Percentiles rank a stretch among this genome's conserved stretches.
Conservation (phyloP, 2,888 invertebrate genomes). For the Meghimatium bilineatum region DNA sequence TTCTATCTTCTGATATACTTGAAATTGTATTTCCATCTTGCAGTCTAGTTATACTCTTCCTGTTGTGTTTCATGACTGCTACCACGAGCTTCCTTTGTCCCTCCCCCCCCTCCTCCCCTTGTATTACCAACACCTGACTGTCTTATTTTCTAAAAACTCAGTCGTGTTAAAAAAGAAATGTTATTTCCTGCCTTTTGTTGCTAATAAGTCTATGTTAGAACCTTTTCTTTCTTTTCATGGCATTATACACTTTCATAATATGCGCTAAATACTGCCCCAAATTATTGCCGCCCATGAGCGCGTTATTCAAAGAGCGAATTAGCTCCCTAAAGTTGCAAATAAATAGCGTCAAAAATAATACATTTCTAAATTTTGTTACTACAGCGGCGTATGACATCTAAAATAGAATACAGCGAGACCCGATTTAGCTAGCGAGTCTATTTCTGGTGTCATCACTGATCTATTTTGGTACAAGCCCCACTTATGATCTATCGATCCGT, state of each 20-base stretch:
- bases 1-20: no score
- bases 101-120: no score
- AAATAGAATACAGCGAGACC: constrained; percentile 30
- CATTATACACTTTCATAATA: neutral
- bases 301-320: neutral
- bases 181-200: no score
- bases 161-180: no score
- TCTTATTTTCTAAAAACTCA: no score
- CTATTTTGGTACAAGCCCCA: constrained; percentile 16
- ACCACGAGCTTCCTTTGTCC: no score
- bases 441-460: constrained; percentile 26
- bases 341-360: constrained; percentile 18
- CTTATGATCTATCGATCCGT: constrained; percentile 28
- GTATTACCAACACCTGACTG: no score
- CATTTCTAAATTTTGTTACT: constrained; percentile 26
- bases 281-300: neutral
- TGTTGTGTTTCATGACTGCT: no score
- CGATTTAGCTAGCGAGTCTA: constrained; percentile 17
- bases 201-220: no score
- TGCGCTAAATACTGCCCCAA: neutral
- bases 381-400: neutral
- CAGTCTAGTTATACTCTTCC: no score
- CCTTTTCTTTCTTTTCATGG: neutral
- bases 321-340: neutral
- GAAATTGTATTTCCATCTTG: no score